Evolutionary conservation across 1,140 invertebrate species (phyloP).

Genomic region (Adoxophyes honmai): DNA sequence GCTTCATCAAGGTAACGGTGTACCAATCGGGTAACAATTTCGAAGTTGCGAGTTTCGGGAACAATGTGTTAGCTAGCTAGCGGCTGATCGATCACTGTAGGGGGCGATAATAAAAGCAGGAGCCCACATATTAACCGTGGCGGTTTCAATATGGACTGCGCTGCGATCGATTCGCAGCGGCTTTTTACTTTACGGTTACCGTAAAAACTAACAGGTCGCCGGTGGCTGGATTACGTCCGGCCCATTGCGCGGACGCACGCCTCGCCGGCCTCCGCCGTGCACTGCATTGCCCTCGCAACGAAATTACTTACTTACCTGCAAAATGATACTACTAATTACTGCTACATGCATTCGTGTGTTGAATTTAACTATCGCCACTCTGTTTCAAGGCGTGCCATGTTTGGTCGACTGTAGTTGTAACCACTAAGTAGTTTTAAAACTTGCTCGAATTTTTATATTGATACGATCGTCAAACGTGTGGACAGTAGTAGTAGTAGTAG

Average conservation of each 20-base stretch:
- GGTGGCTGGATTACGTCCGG: constrained; percentile 45
- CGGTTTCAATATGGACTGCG: constrained; percentile 1
- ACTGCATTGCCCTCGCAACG: constrained; percentile 29
- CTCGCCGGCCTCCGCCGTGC: no score
- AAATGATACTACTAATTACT: no score
- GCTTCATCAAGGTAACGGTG: constrained; percentile 21
- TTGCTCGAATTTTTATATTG: no score
- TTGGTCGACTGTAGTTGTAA: background rate
- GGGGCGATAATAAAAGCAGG: constrained; percentile 15
- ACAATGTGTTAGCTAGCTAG: constrained; percentile 1
- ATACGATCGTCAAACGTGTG: no score
- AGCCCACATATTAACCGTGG: constrained; percentile 14
- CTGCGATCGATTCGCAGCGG: constrained; percentile 35
- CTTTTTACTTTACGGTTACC: constrained; percentile 43
- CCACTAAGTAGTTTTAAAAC: no score
- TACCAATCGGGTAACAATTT: constrained; percentile 15
- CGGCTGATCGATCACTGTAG: constrained; percentile 18
- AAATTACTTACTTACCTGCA: background rate
- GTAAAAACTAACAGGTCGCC: constrained; percentile 55
- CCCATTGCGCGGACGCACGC: constrained; percentile 42
- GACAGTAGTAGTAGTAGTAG: no score
- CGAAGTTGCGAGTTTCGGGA: constrained; percentile 7
- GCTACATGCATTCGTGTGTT: background rate
- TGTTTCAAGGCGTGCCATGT: background rate
- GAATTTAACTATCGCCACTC: background rate